Evolutionary conservation across 1,140 invertebrate species (phyloP).

Genomic region (Asobara japonica): DNA sequence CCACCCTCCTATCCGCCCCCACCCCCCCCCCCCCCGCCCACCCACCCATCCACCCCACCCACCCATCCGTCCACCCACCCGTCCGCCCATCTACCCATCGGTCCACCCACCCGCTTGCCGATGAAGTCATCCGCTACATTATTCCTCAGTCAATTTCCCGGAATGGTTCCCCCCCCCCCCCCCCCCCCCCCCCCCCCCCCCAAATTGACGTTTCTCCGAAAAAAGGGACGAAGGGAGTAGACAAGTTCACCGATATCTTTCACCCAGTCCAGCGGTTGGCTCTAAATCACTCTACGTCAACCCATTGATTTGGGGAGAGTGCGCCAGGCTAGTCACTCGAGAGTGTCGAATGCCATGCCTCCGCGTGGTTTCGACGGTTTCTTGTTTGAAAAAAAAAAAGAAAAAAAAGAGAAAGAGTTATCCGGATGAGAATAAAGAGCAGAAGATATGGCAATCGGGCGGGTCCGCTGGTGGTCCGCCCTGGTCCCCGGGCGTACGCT

Average conservation of each 20-base stretch:
- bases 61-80: too few relatives aligned
- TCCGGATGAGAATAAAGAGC: background rate
- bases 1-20: too few relatives aligned
- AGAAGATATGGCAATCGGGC: slow-evolving; percentile 43
- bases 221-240: background rate
- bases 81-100: too few relatives aligned
- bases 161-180: too few relatives aligned
- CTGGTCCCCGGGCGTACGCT: slow-evolving; percentile 29
- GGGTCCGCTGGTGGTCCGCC: slow-evolving; percentile 58
- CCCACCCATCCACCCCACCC: too few relatives aligned
- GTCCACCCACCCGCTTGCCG: too few relatives aligned
- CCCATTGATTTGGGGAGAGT: slow-evolving; percentile 4
- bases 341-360: slow-evolving; percentile 26
- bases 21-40: too few relatives aligned
- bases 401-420: background rate
- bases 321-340: slow-evolving; percentile 22
- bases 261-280: slow-evolving; percentile 13
- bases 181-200: too few relatives aligned
- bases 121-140: too few relatives aligned
- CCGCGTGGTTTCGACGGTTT: slow-evolving; percentile 1
- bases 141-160: too few relatives aligned
- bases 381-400: slow-evolving; percentile 5
- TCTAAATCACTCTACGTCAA: slow-evolving; percentile 28
- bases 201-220: slow-evolving; percentile 7
- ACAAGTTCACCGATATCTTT: slow-evolving; percentile 11